Conservation (phyloP, 2,113 vertebrate species). For the Coryphaenoides rupestris region DNA sequence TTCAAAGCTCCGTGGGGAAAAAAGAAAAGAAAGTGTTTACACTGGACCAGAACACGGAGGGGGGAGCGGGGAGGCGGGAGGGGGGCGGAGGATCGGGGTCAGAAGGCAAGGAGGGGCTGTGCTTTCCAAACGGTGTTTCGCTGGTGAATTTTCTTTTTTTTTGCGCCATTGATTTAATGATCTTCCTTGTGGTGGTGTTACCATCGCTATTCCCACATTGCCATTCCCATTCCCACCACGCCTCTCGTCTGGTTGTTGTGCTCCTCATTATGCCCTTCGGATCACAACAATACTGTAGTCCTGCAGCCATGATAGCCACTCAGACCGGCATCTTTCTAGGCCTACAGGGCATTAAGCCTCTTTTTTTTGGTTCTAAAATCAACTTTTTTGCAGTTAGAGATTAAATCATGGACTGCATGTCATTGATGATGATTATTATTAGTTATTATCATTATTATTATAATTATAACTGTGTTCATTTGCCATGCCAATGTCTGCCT, state of each 20-base stretch:
- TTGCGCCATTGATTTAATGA: slow-evolving; percentile 13
- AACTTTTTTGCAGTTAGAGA: too few relatives aligned
- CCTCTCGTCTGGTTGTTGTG: slow-evolving; percentile 1
- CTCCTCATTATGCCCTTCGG: slow-evolving; percentile 37
- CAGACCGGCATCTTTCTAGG: not conserved
- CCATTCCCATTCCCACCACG: too few relatives aligned
- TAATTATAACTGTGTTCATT: too few relatives aligned
- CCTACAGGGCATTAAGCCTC: slow-evolving; percentile 21
- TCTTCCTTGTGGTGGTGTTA: too few relatives aligned
- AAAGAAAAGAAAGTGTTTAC: slow-evolving; percentile 57
- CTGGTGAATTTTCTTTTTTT: slow-evolving; percentile 52
- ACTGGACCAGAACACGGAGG: slow-evolving; percentile 46
- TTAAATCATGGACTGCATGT: too few relatives aligned
- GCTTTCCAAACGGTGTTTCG: slow-evolving; percentile 13
- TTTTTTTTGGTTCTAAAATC: slow-evolving; percentile 3
- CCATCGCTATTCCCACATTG: too few relatives aligned
- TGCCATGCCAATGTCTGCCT: too few relatives aligned
- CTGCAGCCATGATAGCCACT: slow-evolving; percentile 1
- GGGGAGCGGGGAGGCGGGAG: slow-evolving; percentile 39
- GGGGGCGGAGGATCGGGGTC: slow-evolving; percentile 23
- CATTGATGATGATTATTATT: too few relatives aligned
- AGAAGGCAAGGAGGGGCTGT: too few relatives aligned
- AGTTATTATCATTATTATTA: too few relatives aligned
- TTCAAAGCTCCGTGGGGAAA: slow-evolving; percentile 60
- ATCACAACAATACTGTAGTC: slow-evolving; percentile 37